These are phyloP conservation scores for Cordilura impudica DNA, from an alignment of 2,888 invertebrate species.

Conservation along the genomic window DNA sequence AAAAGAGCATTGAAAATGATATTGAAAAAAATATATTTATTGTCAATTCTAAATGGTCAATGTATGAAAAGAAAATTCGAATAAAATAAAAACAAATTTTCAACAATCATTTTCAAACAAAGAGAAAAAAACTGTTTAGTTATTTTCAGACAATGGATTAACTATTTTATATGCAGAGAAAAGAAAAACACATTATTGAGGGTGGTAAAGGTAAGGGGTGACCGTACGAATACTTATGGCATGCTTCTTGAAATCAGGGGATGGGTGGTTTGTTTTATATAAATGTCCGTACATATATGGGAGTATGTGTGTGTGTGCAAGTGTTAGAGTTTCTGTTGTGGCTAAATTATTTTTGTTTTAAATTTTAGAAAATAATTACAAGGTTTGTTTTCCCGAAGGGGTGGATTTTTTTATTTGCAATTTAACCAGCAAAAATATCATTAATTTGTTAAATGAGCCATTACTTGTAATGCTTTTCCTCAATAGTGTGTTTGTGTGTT, in stretches of 20 bases:
- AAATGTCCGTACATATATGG: background rate
- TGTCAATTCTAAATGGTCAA: background rate
- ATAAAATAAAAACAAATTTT: background rate
- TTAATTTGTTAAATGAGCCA: constrained; percentile 54
- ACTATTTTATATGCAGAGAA: background rate
- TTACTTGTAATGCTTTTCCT: constrained; percentile 6
- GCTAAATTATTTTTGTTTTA: constrained; percentile 34
- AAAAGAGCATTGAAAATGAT: background rate
- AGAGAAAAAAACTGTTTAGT: constrained; percentile 20
- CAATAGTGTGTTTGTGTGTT: constrained; percentile 7
- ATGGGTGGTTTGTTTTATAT: constrained; percentile 17
- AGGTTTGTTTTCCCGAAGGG: background rate
- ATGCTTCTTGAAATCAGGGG: background rate
- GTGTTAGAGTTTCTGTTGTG: too few species aligned
- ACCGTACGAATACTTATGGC: background rate
- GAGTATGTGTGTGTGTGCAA: background rate
- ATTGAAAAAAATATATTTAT: background rate
- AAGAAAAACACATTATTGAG: background rate
- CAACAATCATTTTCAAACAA: background rate
- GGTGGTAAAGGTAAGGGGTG: background rate
- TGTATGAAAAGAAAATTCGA: constrained; percentile 5
- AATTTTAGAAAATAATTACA: constrained; percentile 27
- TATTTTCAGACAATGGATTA: constrained; percentile 21
- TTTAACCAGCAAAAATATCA: constrained; percentile 26
- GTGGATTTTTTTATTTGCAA: background rate